Evolutionary conservation across 2,113 vertebrate genomes (phyloP).

Genomic region (Delphinus delphis): DNA sequence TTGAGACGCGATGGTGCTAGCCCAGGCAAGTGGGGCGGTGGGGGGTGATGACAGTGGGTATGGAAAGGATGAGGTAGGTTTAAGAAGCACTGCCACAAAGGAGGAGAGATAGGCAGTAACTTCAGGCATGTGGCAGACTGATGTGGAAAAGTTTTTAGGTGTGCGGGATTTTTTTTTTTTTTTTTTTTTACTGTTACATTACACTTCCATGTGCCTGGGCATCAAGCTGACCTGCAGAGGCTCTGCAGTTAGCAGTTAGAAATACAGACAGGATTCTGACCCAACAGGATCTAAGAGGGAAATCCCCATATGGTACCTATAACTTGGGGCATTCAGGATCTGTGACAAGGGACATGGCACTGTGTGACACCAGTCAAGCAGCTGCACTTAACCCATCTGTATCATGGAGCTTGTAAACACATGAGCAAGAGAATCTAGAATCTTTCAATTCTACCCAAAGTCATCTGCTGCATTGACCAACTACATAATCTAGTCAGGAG

Average conservation of each 20-base stretch:
- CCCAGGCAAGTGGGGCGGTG: neutral
- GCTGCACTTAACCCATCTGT: neutral
- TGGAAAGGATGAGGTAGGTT: neutral
- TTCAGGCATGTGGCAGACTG: neutral
- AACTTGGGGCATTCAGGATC: neutral
- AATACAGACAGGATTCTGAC: neutral
- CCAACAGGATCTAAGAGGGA: neutral
- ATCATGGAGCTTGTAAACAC: neutral
- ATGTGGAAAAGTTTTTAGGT: neutral
- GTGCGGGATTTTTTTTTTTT: neutral
- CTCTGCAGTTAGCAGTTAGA: neutral
- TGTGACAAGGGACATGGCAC: neutral
- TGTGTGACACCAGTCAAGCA: neutral
- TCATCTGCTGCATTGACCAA: neutral
- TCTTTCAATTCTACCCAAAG: neutral
- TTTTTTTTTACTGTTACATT: neutral
- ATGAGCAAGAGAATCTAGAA: neutral
- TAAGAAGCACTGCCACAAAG: neutral
- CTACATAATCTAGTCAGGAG: neutral
- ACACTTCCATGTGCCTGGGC: neutral
- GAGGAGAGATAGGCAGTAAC: neutral
- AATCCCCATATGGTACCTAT: neutral
- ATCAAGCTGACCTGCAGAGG: neutral
- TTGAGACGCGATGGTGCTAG: neutral
- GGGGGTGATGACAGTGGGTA: neutral